phyloP scores from a whole-genome alignment of 2,113 vertebrate genomes.

The Nibea coibor region DNA sequence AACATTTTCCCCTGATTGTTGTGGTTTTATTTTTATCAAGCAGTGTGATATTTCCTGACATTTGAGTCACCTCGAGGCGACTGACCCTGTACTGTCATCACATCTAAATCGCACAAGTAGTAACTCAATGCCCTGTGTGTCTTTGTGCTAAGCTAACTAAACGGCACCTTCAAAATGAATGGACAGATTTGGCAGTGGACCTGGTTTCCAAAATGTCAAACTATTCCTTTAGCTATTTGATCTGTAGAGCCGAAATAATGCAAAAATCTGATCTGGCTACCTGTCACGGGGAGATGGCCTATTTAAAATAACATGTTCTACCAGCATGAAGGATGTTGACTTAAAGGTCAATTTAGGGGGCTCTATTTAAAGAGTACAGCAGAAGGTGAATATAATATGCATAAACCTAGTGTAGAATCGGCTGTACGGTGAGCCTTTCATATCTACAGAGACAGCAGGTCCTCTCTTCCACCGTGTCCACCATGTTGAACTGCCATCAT shows the following conservation, averaged over 20 bases:
- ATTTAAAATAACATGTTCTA: neutral
- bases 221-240: neutral
- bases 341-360: neutral
- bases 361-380: no score
- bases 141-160: neutral
- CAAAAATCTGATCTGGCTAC: neutral
- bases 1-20: neutral
- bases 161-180: neutral
- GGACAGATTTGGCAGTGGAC: neutral
- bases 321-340: neutral
- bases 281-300: neutral
- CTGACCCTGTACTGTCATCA: neutral
- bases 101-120: no score
- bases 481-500: no score
- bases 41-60: constrained; percentile 5
- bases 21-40: constrained; percentile 1
- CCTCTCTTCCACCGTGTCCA: no score
- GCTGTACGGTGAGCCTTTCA: no score
- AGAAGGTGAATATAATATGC: no score
- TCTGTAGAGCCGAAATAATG: neutral
- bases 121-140: no score
- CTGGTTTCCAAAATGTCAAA: neutral
- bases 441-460: no score
- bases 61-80: constrained; percentile 21
- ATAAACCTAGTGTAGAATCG: no score